A percentile compares a stretch with the other conserved stretches of the same genome.
Conservation (phyloP, 1,140 invertebrate species). For the Aphidius ervi region DNA sequence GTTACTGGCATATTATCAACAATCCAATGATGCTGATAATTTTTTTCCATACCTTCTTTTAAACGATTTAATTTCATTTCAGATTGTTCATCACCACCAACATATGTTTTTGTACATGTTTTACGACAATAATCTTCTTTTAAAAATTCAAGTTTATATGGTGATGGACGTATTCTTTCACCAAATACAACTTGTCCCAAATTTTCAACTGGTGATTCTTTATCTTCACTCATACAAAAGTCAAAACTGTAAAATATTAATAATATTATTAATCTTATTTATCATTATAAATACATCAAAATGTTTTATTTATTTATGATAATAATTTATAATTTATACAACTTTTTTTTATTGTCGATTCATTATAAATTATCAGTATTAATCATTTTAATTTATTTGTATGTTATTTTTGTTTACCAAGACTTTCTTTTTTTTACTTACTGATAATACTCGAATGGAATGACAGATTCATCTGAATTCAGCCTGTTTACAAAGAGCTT, state of each 20-base stretch:
- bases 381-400: no score
- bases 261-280: not conserved
- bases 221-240: constrained; percentile 75
- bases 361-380: no score
- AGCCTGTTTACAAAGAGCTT: constrained; percentile 90
- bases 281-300: not conserved
- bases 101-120: constrained; percentile 74
- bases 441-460: constrained; percentile 97
- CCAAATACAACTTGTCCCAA: constrained; percentile 98
- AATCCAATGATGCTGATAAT: constrained; percentile 99
- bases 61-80: constrained; percentile 74
- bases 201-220: constrained; percentile 90
- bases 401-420: no score
- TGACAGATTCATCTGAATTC: constrained; percentile 93
- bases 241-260: constrained; percentile 65
- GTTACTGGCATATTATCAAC: constrained; percentile 97
- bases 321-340: not conserved
- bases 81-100: constrained; percentile 59
- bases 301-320: constrained; percentile 5
- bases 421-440: constrained; percentile 28
- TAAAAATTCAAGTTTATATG: constrained; percentile 73
- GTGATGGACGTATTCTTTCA: constrained; percentile 90
- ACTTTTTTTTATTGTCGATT: no score
- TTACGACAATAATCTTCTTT: constrained; percentile 68
- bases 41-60: constrained; percentile 89